Conservation (phyloP, 2,888 invertebrate genomes). For the Serripes groenlandicus region DNA sequence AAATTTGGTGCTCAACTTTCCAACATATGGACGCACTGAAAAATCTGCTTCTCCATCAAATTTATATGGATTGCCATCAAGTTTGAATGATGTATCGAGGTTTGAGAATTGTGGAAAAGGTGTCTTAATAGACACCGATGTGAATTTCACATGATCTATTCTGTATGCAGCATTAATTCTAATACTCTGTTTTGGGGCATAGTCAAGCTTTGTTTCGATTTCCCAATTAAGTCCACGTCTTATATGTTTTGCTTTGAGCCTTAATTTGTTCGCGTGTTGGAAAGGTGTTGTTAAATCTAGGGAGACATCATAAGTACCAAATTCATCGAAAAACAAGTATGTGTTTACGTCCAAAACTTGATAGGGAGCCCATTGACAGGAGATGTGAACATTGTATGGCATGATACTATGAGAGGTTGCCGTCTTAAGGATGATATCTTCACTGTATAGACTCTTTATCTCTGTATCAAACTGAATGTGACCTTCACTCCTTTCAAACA, state of each 20-base stretch:
- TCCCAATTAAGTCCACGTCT: constrained; percentile 71
- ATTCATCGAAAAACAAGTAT: constrained; percentile 51
- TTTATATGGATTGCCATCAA: constrained; percentile 57
- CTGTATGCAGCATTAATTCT: constrained; percentile 63
- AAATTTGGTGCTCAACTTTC: constrained; percentile 55
- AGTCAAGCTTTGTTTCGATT: constrained; percentile 60
- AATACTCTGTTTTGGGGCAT: constrained; percentile 68
- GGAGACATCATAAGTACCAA: constrained; percentile 61
- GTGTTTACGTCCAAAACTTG: constrained; percentile 53
- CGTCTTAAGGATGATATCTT: constrained; percentile 63
- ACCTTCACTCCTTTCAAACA: constrained; percentile 54
- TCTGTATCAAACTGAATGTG: constrained; percentile 51
- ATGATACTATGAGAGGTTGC: constrained; percentile 61
- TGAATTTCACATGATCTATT: constrained; percentile 66
- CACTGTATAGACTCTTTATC: constrained; percentile 52
- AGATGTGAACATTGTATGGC: constrained; percentile 66
- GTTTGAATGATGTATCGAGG: constrained; percentile 57
- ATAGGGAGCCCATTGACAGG: constrained; percentile 66
- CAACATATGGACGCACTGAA: constrained; percentile 64
- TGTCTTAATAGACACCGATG: constrained; percentile 66
- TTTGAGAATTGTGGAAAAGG: constrained; percentile 73
- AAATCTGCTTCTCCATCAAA: constrained; percentile 66
- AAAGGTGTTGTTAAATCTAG: constrained; percentile 71
- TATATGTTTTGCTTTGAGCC: constrained; percentile 49
- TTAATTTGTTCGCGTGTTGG: constrained; percentile 43